phyloP scores from a whole-genome alignment of 2,888 invertebrate genomes.

The Cryptophagus acutangulus region DNA sequence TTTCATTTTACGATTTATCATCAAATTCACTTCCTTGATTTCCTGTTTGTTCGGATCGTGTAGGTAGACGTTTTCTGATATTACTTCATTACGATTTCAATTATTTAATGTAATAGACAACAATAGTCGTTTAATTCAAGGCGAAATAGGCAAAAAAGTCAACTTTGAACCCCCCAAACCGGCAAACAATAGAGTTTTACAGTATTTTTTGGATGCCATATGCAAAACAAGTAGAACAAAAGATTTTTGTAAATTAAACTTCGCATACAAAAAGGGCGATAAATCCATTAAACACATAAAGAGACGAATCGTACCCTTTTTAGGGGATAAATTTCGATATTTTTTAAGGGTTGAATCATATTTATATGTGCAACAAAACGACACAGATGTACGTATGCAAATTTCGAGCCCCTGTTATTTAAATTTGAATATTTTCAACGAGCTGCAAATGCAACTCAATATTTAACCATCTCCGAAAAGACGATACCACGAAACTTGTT shows the following conservation, averaged over 20 bases:
- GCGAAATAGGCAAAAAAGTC: no score
- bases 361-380: slow-evolving; percentile 13
- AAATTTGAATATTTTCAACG: slow-evolving; percentile 33
- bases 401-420: slow-evolving; percentile 27
- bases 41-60: no score
- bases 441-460: slow-evolving; percentile 24
- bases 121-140: no score
- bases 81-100: no score
- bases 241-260: slow-evolving; percentile 26
- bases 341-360: slow-evolving; percentile 30
- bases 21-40: no score
- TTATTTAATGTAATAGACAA: no score
- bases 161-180: no score
- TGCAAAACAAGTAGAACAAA: slow-evolving; percentile 10
- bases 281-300: slow-evolving; percentile 40
- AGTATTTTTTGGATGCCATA: no score
- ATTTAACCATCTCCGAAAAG: slow-evolving; percentile 21
- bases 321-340: slow-evolving; percentile 35
- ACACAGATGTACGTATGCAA: slow-evolving; percentile 36
- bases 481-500: slow-evolving; percentile 25
- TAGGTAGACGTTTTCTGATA: no score
- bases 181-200: no score
- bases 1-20: no score
- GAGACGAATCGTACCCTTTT: slow-evolving; percentile 29
- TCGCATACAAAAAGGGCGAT: slow-evolving; percentile 37